phyloP scores from a whole-genome alignment of 2,113 vertebrate species.

The Ciconia maguari region DNA sequence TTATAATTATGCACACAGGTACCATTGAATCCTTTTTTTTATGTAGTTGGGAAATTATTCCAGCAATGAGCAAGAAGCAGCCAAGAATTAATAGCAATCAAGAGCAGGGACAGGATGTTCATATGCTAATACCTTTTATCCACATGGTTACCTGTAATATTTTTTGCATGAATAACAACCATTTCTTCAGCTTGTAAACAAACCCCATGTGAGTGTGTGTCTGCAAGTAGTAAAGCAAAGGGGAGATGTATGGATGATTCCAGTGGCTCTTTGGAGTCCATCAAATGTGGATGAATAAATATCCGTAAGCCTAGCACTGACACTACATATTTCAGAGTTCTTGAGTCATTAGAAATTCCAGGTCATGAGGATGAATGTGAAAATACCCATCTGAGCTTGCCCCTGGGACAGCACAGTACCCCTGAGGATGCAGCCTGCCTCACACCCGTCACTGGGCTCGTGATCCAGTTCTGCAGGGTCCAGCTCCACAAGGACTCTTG shows the following conservation, averaged over 20 bases:
- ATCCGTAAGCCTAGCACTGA: neutral
- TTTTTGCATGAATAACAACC: neutral
- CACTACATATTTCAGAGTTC: neutral
- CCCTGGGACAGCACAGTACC: neutral
- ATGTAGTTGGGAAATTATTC: neutral
- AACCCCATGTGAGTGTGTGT: neutral
- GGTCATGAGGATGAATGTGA: neutral
- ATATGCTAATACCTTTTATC: neutral
- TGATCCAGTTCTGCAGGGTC: neutral
- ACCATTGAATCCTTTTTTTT: neutral
- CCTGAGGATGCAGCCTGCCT: neutral
- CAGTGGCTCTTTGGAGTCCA: neutral
- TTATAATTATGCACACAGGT: neutral
- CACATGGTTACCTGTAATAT: neutral
- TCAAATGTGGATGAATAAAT: neutral
- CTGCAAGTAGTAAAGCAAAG: neutral
- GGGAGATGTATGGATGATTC: neutral
- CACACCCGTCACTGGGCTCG: accelerated
- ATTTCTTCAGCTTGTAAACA: neutral
- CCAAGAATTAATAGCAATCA: neutral
- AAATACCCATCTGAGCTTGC: neutral
- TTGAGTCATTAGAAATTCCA: neutral
- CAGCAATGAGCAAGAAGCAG: neutral
- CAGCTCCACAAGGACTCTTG: neutral
- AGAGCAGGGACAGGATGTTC: neutral